Evolutionary conservation across 1,140 invertebrate genomes (phyloP).

Genomic region (Oryctes rhinoceros): DNA sequence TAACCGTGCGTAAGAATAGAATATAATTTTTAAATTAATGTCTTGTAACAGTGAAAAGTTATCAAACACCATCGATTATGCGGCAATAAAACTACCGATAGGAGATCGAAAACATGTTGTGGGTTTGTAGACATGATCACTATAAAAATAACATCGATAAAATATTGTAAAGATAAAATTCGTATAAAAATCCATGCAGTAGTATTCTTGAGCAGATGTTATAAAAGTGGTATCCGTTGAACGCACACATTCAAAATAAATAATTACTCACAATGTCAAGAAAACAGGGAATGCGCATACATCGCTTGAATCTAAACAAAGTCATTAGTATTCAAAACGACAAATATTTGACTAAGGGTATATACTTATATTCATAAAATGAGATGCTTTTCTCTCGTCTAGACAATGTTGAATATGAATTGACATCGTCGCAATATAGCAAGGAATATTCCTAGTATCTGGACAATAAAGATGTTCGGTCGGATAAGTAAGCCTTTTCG

Average conservation of each 20-base stretch:
- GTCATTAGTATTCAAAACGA: constrained; percentile 10
- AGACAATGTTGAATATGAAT: constrained; percentile 11
- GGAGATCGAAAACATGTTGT: too few relatives aligned
- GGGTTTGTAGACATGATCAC: too few relatives aligned
- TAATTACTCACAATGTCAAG: constrained; percentile 13
- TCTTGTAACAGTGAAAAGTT: too few relatives aligned
- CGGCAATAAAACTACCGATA: too few relatives aligned
- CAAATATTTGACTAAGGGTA: constrained; percentile 15
- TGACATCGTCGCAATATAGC: constrained; percentile 6
- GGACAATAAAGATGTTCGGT: neutral
- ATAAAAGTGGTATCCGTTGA: neutral
- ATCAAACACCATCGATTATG: too few relatives aligned
- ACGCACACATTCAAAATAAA: constrained; percentile 17
- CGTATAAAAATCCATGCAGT: too few relatives aligned
- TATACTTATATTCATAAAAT: constrained; percentile 23
- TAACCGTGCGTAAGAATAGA: too few relatives aligned
- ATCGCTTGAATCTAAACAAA: constrained; percentile 9
- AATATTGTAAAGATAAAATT: too few relatives aligned
- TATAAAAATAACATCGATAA: too few relatives aligned
- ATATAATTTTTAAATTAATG: too few relatives aligned
- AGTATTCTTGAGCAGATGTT: too few relatives aligned
- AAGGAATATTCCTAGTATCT: neutral
- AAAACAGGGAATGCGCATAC: constrained; percentile 15
- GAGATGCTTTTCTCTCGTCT: neutral
- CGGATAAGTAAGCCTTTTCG: neutral